Evolutionary conservation across 2,797 vertebrate species (phyloP), one percentile per base, ranked within the genome.

Genomic region (Otus scops): DNA sequence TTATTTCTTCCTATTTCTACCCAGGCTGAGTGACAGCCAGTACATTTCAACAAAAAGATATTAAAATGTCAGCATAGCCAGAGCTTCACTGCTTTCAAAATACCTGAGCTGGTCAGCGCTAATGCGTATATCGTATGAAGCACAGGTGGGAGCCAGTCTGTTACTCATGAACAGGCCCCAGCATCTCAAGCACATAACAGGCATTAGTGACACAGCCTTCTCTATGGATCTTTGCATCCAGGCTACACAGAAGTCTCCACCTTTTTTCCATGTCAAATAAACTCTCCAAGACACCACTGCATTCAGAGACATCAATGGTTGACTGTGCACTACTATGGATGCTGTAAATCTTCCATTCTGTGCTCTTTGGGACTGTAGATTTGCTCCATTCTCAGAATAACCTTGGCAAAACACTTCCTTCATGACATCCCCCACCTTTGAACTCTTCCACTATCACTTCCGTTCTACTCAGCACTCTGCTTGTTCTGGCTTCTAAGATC

Each of bases 401-500:
- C 45, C 23, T 54, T 24, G 15, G 27, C 38, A 71, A 80, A 89
- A 65, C 45, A 27, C 45, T 80, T 81, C 8, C 50, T 83, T 91
- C 27, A 3, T 0, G 1, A 38, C 45, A 68, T 28, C 6, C 28
- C 4, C 16, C 43, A n/a, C 39, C 32, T 78, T 2, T 73, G 21
- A 91, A 71, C 39, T 65, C 69, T 78, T 75, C 20, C 45, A 61
- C 45, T 50, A 22, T 38, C 20, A 51, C 64, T 88, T 64, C 32
- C 47, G 51, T 76, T 39, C 53, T 59, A n/a, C 10, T 56, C n/a
- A 27, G 13, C 71, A 45, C 81, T 45, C 56, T 45, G 14, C 73
- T 71, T 89, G 22, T 69, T 81, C 57, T 92, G 85, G 27, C 41
- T 91, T 91, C 59, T 59, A 74, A 93, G n/a, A 59, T 39, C 18